Conservation (phyloP, 2,797 vertebrate genomes). For the Crenuchus spilurus region DNA sequence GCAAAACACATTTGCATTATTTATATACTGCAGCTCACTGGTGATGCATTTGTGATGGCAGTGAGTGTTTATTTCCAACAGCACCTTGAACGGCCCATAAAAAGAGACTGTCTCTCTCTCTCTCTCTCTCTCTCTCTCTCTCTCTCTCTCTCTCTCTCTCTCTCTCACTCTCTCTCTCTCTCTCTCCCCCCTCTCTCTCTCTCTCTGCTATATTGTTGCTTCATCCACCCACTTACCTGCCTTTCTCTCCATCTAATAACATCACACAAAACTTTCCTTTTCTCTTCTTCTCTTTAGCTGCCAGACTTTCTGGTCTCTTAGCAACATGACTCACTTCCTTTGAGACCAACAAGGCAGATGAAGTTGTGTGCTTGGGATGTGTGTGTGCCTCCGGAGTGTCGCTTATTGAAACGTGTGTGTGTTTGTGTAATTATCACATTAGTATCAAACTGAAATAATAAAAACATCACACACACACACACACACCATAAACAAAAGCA, state of each 20-base stretch:
- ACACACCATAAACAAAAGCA: neutral
- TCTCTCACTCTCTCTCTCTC: slow-evolving; percentile 8
- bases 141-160: neutral
- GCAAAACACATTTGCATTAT: too few relatives aligned
- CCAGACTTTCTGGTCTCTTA: slow-evolving; percentile 60
- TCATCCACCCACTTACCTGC: slow-evolving; percentile 61
- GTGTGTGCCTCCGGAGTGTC: slow-evolving; percentile 15
- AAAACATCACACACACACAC: neutral
- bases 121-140: neutral
- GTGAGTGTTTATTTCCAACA: too few relatives aligned
- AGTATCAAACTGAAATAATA: neutral
- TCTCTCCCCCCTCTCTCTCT: neutral
- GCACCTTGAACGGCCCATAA: too few relatives aligned
- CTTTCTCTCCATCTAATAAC: slow-evolving; percentile 52
- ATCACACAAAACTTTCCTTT: slow-evolving; percentile 54
- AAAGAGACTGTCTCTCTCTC: neutral
- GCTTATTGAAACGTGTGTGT: slow-evolving; percentile 13
- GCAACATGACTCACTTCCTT: slow-evolving; percentile 64
- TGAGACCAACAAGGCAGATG: slow-evolving; percentile 40
- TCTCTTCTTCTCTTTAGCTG: slow-evolving; percentile 40
- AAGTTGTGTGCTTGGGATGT: slow-evolving; percentile 20
- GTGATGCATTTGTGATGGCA: too few relatives aligned
- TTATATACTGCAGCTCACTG: too few relatives aligned
- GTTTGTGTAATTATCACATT: slow-evolving; percentile 20
- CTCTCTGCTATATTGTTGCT: slow-evolving; percentile 15